These are phyloP conservation scores for Eumaeus atala DNA, from an alignment of 1,140 invertebrate genomes.

Conservation along the genomic window DNA sequence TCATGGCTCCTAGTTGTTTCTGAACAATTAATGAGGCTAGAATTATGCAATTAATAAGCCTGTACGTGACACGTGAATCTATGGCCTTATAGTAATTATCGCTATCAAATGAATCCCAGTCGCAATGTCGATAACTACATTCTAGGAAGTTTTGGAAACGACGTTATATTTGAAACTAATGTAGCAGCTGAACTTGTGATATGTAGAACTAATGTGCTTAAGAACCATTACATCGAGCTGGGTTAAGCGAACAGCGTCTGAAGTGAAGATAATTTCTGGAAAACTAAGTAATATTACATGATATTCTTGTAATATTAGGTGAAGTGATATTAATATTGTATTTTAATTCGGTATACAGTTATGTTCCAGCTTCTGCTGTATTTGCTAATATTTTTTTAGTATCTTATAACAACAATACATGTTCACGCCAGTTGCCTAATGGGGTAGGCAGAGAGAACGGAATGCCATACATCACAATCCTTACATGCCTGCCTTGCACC, in stretches of 20 bases:
- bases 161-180: conserved; percentile 1
- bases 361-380: no score
- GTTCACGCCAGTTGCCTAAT: no score
- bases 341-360: no score
- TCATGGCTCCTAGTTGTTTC: no score
- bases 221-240: conserved; percentile 3
- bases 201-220: conserved; percentile 4
- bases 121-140: not conserved
- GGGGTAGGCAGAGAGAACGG: no score
- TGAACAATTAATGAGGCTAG: no score
- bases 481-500: no score
- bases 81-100: conserved; percentile 4
- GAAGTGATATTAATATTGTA: no score
- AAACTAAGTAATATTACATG: not conserved
- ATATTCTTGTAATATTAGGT: no score
- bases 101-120: not conserved
- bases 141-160: not conserved
- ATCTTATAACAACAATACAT: no score
- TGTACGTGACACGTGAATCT: conserved; percentile 3
- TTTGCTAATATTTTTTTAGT: no score
- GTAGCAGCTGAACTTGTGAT: conserved; percentile 3
- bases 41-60: not conserved
- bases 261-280: not conserved
- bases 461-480: no score
- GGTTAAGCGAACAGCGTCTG: not conserved